A percentile compares a stretch with the other conserved stretches of the same genome.
Evolutionary conservation across 2,113 vertebrate genomes (phyloP).

Genomic region (Chauna torquata): DNA sequence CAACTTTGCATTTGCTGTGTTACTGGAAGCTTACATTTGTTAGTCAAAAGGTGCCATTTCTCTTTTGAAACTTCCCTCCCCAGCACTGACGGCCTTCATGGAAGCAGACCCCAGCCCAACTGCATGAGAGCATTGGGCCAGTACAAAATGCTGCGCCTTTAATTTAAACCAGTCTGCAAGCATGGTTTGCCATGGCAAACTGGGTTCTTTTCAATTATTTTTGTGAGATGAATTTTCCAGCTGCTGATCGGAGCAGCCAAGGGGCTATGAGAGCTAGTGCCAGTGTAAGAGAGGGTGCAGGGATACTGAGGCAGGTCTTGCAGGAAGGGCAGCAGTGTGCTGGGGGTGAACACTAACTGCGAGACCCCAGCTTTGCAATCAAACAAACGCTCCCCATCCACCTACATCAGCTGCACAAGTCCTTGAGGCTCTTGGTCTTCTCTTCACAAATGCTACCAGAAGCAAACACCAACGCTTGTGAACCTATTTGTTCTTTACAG

Average conservation of each 20-base stretch:
- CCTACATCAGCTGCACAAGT: not conserved
- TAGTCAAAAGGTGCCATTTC: not conserved
- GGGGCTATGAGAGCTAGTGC: rapidly evolving
- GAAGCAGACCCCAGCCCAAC: not conserved
- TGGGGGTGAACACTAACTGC: not conserved
- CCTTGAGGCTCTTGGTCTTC: not conserved
- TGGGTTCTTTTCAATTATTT: rapidly evolving
- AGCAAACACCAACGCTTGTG: not conserved
- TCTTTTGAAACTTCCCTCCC: not conserved
- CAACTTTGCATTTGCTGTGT: not conserved
- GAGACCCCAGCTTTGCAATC: not conserved
- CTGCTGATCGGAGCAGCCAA: not conserved
- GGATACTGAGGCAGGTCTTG: not conserved
- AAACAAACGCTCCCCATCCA: not conserved
- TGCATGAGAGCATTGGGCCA: not conserved
- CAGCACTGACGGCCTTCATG: not conserved
- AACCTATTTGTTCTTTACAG: not conserved
- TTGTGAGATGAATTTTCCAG: not conserved
- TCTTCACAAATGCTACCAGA: rapidly evolving
- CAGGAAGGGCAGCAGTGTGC: rapidly evolving
- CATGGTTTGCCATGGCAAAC: not conserved
- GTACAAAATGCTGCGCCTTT: not conserved
- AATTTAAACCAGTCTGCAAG: not conserved
- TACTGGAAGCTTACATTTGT: not conserved
- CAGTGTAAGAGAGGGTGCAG: not conserved